Evolutionary conservation across 2,113 vertebrate species (phyloP), one percentile per base, ranked within the genome.

Genomic region (Malurus melanocephalus): DNA sequence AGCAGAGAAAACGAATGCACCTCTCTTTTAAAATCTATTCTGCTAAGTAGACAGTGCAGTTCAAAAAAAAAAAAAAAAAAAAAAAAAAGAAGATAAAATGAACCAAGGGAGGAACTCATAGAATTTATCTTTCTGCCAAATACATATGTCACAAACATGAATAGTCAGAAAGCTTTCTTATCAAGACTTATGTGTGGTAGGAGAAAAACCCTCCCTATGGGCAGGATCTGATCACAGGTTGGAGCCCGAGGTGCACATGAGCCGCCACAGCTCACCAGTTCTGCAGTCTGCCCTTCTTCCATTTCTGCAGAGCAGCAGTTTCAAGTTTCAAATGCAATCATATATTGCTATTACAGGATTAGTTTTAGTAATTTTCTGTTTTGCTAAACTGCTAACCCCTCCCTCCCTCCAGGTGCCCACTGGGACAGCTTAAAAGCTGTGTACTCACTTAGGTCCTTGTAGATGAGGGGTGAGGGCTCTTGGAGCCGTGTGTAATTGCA

Each of bases 141-240:
- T 62, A 9, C 5, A 26, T 40, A 42, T 82, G 22, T 90, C 35
- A 71, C 27, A 32, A 81, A 35, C 19, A 7, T 14, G 12, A 80
- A 26, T 17, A 65, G 30, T 49, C 14, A 52, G 45, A 80, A 83
- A 49, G 8, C 45, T 79, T 74, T 69, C 23, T 52, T 69, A 3
- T 20, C 32, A 43, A 59, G 55, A 10, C 19, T 46, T 30, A 1
- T 0, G 2, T 12, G 20, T 43, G 27, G 26, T 30, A 20, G 62
- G 42, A 65, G 35, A 46, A 83, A 52, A 78, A 8, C 23, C 8
- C 5, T 67, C 33, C 40, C 38, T 2, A 12, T 45, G 69, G 48
- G 28, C 15, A 56, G 51, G 27, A 51, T 32, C 35, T 46, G 68
- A 51, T 56, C 7, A 7, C 23, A 19, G 4, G 0, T 4, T 32